Evolutionary conservation across 2,888 invertebrate species (phyloP), one percentile per base, ranked within the genome.

Genomic region (Aleiodes alternator): DNA sequence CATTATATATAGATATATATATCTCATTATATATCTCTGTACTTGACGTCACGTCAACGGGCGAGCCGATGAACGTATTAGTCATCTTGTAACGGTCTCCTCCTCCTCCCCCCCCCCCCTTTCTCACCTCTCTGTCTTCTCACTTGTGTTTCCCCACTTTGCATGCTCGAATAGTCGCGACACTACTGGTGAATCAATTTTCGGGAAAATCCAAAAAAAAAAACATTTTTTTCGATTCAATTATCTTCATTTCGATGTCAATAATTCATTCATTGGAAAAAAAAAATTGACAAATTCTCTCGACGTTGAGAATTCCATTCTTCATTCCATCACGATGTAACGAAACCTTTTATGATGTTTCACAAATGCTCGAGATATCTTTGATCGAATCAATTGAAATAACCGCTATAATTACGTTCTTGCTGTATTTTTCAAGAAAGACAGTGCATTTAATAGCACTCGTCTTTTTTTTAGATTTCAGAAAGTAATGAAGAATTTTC

Each of bases 61-160:
- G 81, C 84, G 82, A 87, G 84, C 83, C 85, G 85, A 84, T 83
- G 85, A 85, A 85, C 85, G 84, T 80, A 82, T 88, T 88, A 88
- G 87, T 88, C 88, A 88, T 85, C 81, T 78, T 78, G 80, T 85
- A 83, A 86, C 85, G 84, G 84, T 85, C 83, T 80, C 79, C 75
- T 76, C 80, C 31, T 29, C 31, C 31, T 31, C 31, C 14, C 50
- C 43, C 38, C 64, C 0, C 38, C 14, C 38, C 5, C 3, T 38
- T 3, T 38, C 8, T 0, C 5, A 1, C 3, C 1, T 38, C 6
- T 38, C 38, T 38, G 6, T 38, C 38, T 38, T 38, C 8, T 43
- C 43, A 43, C 43, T 43, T 43, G 7, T 43, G 7, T 43, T 43
- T 43, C 11, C 43, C 43, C 43, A 43, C 11, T 43, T 43, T 43